phyloP scores from a whole-genome alignment of 2,888 invertebrate genomes.

The Pseudeuparius sepicola region DNA sequence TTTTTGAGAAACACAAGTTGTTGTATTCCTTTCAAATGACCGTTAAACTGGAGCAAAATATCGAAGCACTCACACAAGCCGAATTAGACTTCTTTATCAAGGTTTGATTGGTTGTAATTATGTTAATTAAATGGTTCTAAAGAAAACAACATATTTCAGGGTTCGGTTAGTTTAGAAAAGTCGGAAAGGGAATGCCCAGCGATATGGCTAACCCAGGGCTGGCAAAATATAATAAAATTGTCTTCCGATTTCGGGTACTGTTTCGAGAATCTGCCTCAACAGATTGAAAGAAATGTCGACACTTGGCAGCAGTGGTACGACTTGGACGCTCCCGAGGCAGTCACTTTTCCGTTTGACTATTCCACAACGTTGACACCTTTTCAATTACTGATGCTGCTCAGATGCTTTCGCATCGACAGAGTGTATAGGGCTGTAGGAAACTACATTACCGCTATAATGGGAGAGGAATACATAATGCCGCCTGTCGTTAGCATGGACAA shows the following conservation, averaged over 20 bases:
- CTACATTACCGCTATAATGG: constrained; percentile 74
- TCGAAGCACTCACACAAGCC: constrained; percentile 49
- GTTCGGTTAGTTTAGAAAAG: constrained; percentile 66
- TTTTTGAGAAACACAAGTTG: constrained; percentile 85
- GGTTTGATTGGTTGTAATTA: constrained; percentile 35
- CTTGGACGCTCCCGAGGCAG: constrained; percentile 69
- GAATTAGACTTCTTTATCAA: constrained; percentile 89
- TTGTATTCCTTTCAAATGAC: constrained; percentile 88
- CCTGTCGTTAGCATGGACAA: constrained; percentile 75
- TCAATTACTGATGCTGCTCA: constrained; percentile 68
- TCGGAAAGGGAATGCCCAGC: constrained; percentile 55
- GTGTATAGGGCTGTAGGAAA: constrained; percentile 77
- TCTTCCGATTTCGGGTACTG: constrained; percentile 53
- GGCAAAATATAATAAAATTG: constrained; percentile 76
- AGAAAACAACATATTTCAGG: too few relatives aligned
- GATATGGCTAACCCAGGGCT: constrained; percentile 66
- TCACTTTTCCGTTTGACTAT: constrained; percentile 60
- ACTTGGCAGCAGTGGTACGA: constrained; percentile 64
- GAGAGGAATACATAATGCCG: constrained; percentile 80
- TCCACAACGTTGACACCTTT: constrained; percentile 53
- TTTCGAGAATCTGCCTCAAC: constrained; percentile 56
- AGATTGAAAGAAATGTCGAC: constrained; percentile 40
- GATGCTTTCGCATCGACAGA: constrained; percentile 85
- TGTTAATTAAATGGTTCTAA: too few relatives aligned
- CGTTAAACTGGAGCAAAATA: constrained; percentile 67